These are phyloP conservation scores for Cichladusa arquata DNA, from an alignment of 2,113 vertebrate genomes.

Conservation along the genomic window DNA sequence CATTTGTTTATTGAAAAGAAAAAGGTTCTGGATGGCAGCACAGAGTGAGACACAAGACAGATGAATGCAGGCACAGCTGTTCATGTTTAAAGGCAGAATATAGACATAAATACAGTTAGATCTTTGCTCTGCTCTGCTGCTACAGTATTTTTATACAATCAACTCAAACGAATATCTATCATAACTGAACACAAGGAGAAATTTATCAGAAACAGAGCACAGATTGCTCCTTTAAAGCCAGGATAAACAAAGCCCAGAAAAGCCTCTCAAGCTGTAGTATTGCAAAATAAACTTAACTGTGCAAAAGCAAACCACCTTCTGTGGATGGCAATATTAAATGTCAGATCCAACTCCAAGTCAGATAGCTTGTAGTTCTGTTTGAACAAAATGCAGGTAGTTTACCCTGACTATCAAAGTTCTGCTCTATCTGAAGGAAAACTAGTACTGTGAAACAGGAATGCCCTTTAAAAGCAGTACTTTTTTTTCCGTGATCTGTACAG, in stretches of 20 bases:
- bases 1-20: constrained; percentile 64
- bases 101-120: constrained; percentile 71
- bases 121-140: constrained; percentile 65
- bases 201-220: constrained; percentile 71
- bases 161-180: constrained; percentile 73
- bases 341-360: background rate
- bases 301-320: constrained; percentile 52
- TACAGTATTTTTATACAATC: constrained; percentile 68
- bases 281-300: constrained; percentile 61
- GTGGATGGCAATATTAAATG: constrained; percentile 21
- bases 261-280: constrained; percentile 15
- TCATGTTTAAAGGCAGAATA: constrained; percentile 73
- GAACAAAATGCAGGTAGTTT: background rate
- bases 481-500: background rate
- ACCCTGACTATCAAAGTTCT: background rate
- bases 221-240: constrained; percentile 42
- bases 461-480: background rate
- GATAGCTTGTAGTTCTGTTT: background rate
- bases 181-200: constrained; percentile 67
- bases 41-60: constrained; percentile 62
- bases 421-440: background rate
- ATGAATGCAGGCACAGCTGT: constrained; percentile 72
- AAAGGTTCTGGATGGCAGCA: constrained; percentile 63
- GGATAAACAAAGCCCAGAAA: constrained; percentile 66
- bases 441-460: background rate